phyloP scores from a whole-genome alignment of 2,888 invertebrate species.

The Cyaniris semiargus region DNA sequence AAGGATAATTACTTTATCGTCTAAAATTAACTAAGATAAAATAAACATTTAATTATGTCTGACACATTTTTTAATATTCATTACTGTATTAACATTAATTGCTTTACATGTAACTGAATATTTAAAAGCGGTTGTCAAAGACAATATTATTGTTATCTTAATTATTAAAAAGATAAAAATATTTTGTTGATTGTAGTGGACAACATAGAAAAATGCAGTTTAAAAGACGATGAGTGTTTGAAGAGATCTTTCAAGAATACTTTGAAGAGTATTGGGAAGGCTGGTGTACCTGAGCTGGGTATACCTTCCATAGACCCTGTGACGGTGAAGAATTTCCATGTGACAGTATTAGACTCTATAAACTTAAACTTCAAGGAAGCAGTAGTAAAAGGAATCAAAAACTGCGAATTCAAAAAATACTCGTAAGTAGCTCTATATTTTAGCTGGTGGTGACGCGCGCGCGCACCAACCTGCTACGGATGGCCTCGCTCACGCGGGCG shows the following conservation, averaged over 20 bases:
- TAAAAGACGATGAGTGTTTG: slow-evolving; percentile 50
- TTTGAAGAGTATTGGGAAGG: slow-evolving; percentile 45
- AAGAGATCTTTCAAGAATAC: slow-evolving; percentile 43
- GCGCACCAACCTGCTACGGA: too few species aligned
- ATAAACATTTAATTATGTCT: too few species aligned
- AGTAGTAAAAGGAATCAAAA: slow-evolving; percentile 49
- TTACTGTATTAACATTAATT: not conserved
- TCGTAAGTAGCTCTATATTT: slow-evolving; percentile 37
- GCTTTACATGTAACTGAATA: not conserved
- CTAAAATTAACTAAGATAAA: not conserved
- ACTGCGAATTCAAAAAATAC: slow-evolving; percentile 50
- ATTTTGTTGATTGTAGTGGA: slow-evolving; percentile 48
- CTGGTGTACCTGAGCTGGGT: slow-evolving; percentile 49
- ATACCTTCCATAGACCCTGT: slow-evolving; percentile 55
- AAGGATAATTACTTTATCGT: not conserved
- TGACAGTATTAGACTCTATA: slow-evolving; percentile 46
- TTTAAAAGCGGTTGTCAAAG: not conserved
- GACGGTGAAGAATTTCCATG: slow-evolving; percentile 44
- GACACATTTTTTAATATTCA: not conserved
- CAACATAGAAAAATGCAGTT: slow-evolving; percentile 49
- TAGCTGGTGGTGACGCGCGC: too few species aligned
- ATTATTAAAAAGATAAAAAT: not conserved
- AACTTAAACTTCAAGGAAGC: slow-evolving; percentile 51
- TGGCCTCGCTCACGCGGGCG: too few species aligned
- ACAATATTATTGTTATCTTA: not conserved